phyloP scores from a whole-genome alignment of 2,888 invertebrate species.

The Formica aserva region DNA sequence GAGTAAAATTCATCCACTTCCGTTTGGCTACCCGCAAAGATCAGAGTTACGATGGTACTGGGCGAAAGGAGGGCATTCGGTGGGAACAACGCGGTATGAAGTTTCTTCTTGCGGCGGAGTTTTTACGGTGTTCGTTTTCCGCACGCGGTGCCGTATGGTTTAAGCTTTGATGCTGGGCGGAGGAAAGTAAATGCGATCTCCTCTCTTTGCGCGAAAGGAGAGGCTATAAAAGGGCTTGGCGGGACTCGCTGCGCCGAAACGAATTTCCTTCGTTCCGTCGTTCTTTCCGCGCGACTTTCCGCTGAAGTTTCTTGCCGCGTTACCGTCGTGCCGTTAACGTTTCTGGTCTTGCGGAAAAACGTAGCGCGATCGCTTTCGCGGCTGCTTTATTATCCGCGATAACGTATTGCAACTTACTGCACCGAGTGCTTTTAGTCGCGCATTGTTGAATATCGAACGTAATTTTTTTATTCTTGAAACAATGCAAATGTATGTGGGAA shows the following conservation, averaged over 20 bases:
- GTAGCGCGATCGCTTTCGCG: background rate
- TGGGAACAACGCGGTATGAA: conserved; percentile 38
- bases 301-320: conserved; percentile 42
- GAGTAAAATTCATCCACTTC: conserved; percentile 15
- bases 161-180: conserved; percentile 26
- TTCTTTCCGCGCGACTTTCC: conserved; percentile 24
- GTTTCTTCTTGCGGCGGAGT: conserved; percentile 41
- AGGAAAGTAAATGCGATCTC: conserved; percentile 35
- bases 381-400: conserved; percentile 15
- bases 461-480: background rate
- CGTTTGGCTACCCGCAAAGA: conserved; percentile 16
- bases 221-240: conserved; percentile 33
- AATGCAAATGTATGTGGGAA: background rate
- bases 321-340: conserved; percentile 24
- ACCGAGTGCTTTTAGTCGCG: background rate
- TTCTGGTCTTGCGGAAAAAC: conserved; percentile 9
- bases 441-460: background rate
- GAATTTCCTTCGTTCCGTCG: conserved; percentile 28
- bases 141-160: conserved; percentile 33
- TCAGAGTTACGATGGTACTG: conserved; percentile 28
- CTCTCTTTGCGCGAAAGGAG: background rate
- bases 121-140: conserved; percentile 32
- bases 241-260: conserved; percentile 16
- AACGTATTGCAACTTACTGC: conserved; percentile 12
- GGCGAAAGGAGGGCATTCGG: conserved; percentile 18